Percentiles rank a stretch among this genome's conserved stretches.
phyloP scores from a whole-genome alignment of 2,888 invertebrate species.

The Priapulus caudatus region DNA sequence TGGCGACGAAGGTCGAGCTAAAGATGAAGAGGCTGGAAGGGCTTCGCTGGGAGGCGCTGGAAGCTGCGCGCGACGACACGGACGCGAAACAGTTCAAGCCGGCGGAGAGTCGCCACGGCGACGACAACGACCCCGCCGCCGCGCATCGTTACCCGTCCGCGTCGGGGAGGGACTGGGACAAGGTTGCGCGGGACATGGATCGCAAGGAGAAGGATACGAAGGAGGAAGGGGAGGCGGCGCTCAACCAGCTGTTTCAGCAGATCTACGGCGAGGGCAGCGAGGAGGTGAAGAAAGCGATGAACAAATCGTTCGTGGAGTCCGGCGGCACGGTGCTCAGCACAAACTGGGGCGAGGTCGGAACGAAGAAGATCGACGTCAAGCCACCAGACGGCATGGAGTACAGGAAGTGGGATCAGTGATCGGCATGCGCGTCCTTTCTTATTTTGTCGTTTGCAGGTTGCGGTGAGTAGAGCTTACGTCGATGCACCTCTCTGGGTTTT shows the following conservation, averaged over 20 bases:
- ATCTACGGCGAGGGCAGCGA: constrained; percentile 85
- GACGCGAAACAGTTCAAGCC: constrained; percentile 19
- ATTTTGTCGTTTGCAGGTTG: too few relatives aligned
- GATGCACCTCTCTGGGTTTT: too few relatives aligned
- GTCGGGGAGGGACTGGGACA: constrained; percentile 68
- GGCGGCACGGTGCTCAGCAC: constrained; percentile 95
- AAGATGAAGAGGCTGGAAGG: constrained; percentile 67
- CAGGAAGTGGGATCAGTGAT: constrained; percentile 59
- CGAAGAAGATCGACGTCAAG: constrained; percentile 68
- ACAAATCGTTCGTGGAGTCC: constrained; percentile 94
- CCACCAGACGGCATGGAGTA: constrained; percentile 92
- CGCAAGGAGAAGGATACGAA: constrained; percentile 52
- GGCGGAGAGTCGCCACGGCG: neutral
- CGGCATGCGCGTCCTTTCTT: too few relatives aligned
- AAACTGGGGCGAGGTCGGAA: constrained; percentile 83
- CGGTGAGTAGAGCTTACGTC: too few relatives aligned
- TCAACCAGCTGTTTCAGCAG: constrained; percentile 78
- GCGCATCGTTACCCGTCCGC: constrained; percentile 52
- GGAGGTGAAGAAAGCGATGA: constrained; percentile 90
- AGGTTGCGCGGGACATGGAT: constrained; percentile 68
- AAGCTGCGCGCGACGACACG: constrained; percentile 44
- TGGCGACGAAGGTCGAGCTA: constrained; percentile 73
- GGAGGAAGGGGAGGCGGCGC: constrained; percentile 72
- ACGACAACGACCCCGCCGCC: too few relatives aligned
- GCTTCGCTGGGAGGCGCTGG: constrained; percentile 62